Base-by-base conservation (phyloP, 2,113 vertebrate species). In the Cryptomyrus ogoouensis region DNA sequence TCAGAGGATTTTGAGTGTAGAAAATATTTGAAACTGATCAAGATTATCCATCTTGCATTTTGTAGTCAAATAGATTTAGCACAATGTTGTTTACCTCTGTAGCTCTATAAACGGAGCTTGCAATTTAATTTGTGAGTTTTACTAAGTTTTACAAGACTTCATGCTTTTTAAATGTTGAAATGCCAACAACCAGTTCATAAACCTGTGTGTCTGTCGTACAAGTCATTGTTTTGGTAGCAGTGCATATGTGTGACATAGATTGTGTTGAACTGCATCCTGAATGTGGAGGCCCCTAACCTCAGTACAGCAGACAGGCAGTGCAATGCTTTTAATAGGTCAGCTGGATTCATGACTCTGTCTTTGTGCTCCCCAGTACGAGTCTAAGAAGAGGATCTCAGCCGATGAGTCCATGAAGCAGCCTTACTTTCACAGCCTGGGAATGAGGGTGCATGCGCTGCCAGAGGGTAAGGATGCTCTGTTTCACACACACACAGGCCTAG, bases 371-470 rank as follows among this genome's bases (percentile, higher is more conserved):
- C 92, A 99, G 98, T 99, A 98, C 86, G 98, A 99, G 93, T 99
- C 98, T 35, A 99, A 98, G 96, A 98, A 97, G 94, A 98, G 98
- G 94, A 97, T 98, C 95, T 98, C 98, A 49, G 98, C 98, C 83
- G 98, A 99, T 39, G 98, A 99, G 88, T 97, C 98, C 10, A 99
- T 99, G 98, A 99, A 99, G 90, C 98, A 99, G 50, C 95, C 97
- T 0, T 98, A 99, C 94, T 99, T 99, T 95, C 96, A 97, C 94
- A 98, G 97, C 95, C 96, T 99, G 58, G 98, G 98, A 92, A 96
- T 97, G 93, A 97, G 96, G 91, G 94, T 99, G 91, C 96, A 98
- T 92, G 93, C 96, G 83, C 94, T 99, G 93, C 96, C 96, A 83
- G 98, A 99, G 96, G 98, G 98, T 99, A 96, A 97, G 98, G 93